Percentiles rank a stretch among this genome's conserved stretches.
Evolutionary conservation across 2,113 vertebrate genomes (phyloP).

Genomic region (Engystomops pustulosus): DNA sequence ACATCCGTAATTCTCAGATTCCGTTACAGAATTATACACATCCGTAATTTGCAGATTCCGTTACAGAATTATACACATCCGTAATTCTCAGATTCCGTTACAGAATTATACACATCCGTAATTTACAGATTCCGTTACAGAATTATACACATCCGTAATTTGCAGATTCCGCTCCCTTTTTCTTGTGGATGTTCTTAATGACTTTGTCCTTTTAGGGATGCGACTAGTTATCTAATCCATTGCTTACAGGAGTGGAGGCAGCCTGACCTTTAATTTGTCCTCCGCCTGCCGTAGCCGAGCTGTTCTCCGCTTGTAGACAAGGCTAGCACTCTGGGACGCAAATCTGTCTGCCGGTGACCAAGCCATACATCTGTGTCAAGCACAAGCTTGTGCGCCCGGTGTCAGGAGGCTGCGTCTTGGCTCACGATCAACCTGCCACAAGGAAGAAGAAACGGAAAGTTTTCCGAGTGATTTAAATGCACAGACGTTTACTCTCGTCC

Average conservation of each 20-base stretch:
- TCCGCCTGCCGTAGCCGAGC: not conserved
- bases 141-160: not conserved
- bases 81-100: too few species aligned
- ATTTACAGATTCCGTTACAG: not conserved
- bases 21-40: too few species aligned
- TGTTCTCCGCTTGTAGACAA: not conserved
- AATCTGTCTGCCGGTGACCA: constrained; percentile 26
- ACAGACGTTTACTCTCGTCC: not conserved
- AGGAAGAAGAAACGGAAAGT: constrained; percentile 4
- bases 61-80: too few species aligned
- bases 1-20: too few species aligned
- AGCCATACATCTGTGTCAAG: constrained; percentile 24
- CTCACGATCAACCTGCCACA: not conserved
- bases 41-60: too few species aligned
- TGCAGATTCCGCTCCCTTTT: not conserved
- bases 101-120: not conserved
- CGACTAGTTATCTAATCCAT: not conserved
- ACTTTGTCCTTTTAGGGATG: not conserved
- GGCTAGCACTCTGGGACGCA: constrained; percentile 20
- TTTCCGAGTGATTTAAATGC: constrained; percentile 34
- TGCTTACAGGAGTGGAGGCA: not conserved
- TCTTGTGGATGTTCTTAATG: not conserved
- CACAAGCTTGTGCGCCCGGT: constrained; percentile 46
- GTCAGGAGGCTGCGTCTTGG: constrained; percentile 24
- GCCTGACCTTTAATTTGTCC: constrained; percentile 31